These are phyloP conservation scores for Uloborus diversus DNA, from an alignment of 1,140 invertebrate genomes.

Conservation along the genomic window DNA sequence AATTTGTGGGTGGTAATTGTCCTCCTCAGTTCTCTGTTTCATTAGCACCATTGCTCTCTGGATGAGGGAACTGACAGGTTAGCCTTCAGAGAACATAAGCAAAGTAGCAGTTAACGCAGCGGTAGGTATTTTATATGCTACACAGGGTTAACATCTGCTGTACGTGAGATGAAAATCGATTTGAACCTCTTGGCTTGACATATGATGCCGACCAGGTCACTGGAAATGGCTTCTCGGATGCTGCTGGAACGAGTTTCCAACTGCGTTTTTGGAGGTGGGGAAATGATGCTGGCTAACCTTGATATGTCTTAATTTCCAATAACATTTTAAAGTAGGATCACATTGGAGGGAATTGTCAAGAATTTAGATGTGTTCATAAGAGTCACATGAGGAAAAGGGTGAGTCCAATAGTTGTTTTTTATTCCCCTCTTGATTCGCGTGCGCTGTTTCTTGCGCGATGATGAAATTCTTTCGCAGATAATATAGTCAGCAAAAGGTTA, in stretches of 20 bases:
- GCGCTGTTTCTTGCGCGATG: too few relatives aligned
- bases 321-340: too few relatives aligned
- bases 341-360: too few relatives aligned
- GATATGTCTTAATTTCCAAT: too few relatives aligned
- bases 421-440: too few relatives aligned
- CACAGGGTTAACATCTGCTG: conserved; percentile 13
- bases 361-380: too few relatives aligned
- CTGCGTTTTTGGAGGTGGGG: too few relatives aligned
- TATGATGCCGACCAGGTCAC: not conserved
- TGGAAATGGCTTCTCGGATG: not conserved
- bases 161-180: conserved; percentile 43
- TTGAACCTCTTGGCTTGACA: not conserved
- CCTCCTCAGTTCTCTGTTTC: conserved; percentile 23
- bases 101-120: conserved; percentile 44
- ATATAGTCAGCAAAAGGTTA: too few relatives aligned
- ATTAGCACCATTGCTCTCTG: conserved; percentile 9
- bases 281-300: too few relatives aligned
- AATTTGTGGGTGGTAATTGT: conserved; percentile 45
- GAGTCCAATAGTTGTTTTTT: too few relatives aligned
- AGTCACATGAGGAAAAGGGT: too few relatives aligned
- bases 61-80: conserved; percentile 5
- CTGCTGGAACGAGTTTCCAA: not conserved
- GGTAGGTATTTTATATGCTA: conserved; percentile 38
- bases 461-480: too few relatives aligned
- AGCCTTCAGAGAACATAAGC: conserved; percentile 12